Conservation (phyloP, 1,140 invertebrate species). For the Tetraneura akinire region DNA sequence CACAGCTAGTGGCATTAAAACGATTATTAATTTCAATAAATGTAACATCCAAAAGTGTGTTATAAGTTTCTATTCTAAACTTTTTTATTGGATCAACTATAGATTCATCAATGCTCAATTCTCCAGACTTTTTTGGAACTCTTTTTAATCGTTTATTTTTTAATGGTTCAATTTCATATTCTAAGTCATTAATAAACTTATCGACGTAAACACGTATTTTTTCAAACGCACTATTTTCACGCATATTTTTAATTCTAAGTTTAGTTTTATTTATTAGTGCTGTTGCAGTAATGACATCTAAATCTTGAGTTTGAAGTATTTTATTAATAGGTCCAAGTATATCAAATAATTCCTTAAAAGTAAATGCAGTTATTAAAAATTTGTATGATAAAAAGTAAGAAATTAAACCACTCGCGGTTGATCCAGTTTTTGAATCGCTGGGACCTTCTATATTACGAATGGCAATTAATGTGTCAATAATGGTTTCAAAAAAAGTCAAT, state of each 20-base stretch:
- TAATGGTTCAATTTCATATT: neutral
- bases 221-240: neutral
- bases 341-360: constrained; percentile 4
- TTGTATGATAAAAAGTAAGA: neutral
- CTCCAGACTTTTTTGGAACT: neutral
- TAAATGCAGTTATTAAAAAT: constrained; percentile 1
- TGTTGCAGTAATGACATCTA: constrained; percentile 13
- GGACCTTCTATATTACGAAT: neutral
- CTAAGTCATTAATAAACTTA: neutral
- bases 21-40: neutral
- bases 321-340: constrained; percentile 1
- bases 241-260: neutral
- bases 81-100: neutral
- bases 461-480: neutral
- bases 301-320: neutral
- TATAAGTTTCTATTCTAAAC: constrained; percentile 6
- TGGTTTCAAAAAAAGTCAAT: neutral
- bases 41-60: neutral
- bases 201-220: neutral
- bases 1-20: neutral
- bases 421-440: constrained; percentile 4
- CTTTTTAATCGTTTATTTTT: constrained; percentile 5
- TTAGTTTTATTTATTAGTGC: neutral
- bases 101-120: neutral
- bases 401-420: neutral